phyloP scores from a whole-genome alignment of 1,140 invertebrate genomes.

The Magallana ariakensis region DNA sequence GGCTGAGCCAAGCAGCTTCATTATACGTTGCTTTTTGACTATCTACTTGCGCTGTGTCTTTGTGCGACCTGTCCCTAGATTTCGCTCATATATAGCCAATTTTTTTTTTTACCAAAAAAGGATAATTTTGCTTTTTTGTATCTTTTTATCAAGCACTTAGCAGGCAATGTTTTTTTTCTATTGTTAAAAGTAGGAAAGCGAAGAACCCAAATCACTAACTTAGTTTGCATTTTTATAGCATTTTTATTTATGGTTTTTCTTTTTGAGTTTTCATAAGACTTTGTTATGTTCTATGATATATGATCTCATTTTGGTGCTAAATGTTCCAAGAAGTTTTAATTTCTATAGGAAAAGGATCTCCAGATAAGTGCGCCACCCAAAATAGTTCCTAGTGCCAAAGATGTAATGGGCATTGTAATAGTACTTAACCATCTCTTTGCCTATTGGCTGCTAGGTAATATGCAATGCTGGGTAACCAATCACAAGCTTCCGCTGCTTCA shows the following conservation, averaged over 20 bases:
- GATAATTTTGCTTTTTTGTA: conserved; percentile 42
- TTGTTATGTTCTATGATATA: neutral
- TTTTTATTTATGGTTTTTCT: conserved; percentile 24
- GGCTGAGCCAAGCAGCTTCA: conserved; percentile 18
- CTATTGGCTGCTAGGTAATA: conserved; percentile 44
- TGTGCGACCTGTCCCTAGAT: conserved; percentile 29
- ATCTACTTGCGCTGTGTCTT: conserved; percentile 32
- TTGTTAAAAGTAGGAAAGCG: neutral
- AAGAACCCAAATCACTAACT: conserved; percentile 13
- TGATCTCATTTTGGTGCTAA: conserved; percentile 47
- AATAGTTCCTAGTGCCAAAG: conserved; percentile 58
- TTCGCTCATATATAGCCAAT: conserved; percentile 36
- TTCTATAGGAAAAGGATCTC: conserved; percentile 15
- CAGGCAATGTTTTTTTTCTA: neutral
- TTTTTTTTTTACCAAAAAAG: conserved; percentile 28
- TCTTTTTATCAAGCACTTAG: conserved; percentile 24
- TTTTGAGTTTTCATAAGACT: neutral
- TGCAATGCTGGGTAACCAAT: conserved; percentile 45
- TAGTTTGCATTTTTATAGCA: conserved; percentile 5
- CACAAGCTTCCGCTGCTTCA: conserved; percentile 29
- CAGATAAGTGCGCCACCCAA: conserved; percentile 39
- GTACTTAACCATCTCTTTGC: conserved; percentile 42
- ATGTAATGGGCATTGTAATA: conserved; percentile 20
- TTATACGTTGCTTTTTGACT: conserved; percentile 32
- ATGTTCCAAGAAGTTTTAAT: conserved; percentile 5